phyloP scores from a whole-genome alignment of 2,888 invertebrate genomes.

The Mesorhabditis spiculigera region DNA sequence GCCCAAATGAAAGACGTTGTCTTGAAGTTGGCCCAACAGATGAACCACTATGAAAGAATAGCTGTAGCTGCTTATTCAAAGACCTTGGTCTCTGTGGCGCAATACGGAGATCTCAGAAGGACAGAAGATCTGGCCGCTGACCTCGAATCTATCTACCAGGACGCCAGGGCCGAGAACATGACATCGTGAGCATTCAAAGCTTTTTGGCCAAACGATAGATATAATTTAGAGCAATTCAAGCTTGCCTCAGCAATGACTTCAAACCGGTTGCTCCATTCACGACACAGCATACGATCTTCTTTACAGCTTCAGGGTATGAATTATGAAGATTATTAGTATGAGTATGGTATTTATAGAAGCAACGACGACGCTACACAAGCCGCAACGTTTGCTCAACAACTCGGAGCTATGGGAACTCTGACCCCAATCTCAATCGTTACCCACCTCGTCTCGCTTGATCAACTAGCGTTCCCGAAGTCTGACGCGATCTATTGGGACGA shows the following conservation, averaged over 20 bases:
- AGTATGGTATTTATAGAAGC: not conserved
- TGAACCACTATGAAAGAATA: not conserved
- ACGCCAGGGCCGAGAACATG: constrained; percentile 3
- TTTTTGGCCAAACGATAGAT: not conserved
- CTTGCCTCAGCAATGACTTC: not conserved
- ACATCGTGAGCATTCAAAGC: not conserved
- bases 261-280: not conserved
- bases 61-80: not conserved
- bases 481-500: too few species aligned
- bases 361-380: not conserved
- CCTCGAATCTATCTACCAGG: not conserved
- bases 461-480: too few species aligned
- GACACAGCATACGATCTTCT: not conserved
- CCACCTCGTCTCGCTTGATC: too few species aligned
- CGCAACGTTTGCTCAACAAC: not conserved
- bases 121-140: not conserved
- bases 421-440: not conserved
- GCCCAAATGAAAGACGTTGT: not conserved
- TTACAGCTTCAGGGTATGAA: not conserved
- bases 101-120: not conserved
- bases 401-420: not conserved
- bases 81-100: not conserved
- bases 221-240: not conserved
- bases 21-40: not conserved
- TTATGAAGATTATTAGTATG: too few species aligned